phyloP scores from a whole-genome alignment of 2,113 vertebrate species.

The Vulpes ferrilata region DNA sequence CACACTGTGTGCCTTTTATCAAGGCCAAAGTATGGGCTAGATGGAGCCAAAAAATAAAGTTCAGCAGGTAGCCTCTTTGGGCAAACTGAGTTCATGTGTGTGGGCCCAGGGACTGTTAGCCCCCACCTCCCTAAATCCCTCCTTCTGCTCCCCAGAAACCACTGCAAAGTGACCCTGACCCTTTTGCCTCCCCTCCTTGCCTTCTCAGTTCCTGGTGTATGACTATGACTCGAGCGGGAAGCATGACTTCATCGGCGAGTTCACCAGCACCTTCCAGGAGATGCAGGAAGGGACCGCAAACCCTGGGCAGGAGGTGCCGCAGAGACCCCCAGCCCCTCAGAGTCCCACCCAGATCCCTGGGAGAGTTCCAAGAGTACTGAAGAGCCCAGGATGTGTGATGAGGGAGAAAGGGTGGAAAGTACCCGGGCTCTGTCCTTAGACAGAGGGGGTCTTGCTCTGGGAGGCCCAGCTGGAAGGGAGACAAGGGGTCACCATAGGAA shows the following conservation, averaged over 20 bases:
- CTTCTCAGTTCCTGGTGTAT: slow-evolving; percentile 82
- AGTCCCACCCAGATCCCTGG: background rate
- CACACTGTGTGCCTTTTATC: slow-evolving; percentile 14
- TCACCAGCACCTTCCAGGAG: slow-evolving; percentile 85
- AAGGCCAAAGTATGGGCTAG: slow-evolving; percentile 43
- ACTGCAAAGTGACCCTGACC: background rate
- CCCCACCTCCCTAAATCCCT: background rate
- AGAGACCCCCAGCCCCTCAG: background rate
- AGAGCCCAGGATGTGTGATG: background rate
- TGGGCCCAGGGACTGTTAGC: background rate
- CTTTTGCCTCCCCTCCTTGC: background rate
- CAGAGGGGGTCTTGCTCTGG: background rate
- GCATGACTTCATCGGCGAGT: slow-evolving; percentile 86
- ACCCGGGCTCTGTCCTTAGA: background rate
- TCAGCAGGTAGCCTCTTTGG: background rate
- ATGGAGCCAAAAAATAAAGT: background rate
- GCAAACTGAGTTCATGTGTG: background rate
- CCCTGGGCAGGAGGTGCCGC: slow-evolving; percentile 81
- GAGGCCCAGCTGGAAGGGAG: background rate
- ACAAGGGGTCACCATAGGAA: background rate
- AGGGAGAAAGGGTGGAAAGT: background rate
- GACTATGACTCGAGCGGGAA: slow-evolving; percentile 86
- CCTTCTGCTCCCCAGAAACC: background rate
- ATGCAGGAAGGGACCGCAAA: slow-evolving; percentile 81
- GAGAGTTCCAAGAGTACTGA: background rate